Conservation (phyloP, 2,888 invertebrate species). For the Myopa testacea region DNA sequence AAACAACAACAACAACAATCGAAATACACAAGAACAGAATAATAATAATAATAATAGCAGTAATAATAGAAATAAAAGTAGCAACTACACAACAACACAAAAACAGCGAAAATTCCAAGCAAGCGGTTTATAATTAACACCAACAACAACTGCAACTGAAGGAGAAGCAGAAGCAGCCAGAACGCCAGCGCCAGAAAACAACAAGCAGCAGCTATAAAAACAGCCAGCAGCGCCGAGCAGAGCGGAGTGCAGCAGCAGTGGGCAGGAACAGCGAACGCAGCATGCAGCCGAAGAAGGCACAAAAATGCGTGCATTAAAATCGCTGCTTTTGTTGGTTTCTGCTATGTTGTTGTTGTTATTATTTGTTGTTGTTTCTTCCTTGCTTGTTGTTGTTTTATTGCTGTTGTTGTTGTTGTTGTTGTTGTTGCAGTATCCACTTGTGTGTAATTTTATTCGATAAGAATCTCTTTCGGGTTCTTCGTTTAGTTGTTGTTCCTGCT, state of each 20-base stretch:
- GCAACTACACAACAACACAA: not conserved
- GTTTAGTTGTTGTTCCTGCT: not conserved
- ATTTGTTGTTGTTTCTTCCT: not conserved
- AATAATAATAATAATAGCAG: too few relatives aligned
- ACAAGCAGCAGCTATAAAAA: not conserved
- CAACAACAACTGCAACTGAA: not conserved
- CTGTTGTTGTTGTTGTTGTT: constrained; percentile 13
- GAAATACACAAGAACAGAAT: not conserved
- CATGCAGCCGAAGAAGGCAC: not conserved
- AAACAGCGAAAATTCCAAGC: not conserved
- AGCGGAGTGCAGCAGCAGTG: too few relatives aligned
- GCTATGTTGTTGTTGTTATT: not conserved
- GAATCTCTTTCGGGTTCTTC: not conserved
- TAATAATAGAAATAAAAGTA: too few relatives aligned
- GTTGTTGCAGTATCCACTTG: not conserved
- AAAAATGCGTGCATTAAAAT: not conserved
- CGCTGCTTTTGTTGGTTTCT: not conserved
- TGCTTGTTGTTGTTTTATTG: not conserved
- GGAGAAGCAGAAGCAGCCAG: not conserved
- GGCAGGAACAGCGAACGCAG: not conserved
- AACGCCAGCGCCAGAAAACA: not conserved
- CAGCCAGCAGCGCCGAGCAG: not conserved
- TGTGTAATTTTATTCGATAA: not conserved
- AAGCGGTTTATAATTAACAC: constrained; percentile 10
- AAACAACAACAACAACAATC: constrained; percentile 5